Percentiles rank a stretch among this genome's conserved stretches.
phyloP scores from a whole-genome alignment of 2,888 invertebrate species.

The Muscina levida region DNA sequence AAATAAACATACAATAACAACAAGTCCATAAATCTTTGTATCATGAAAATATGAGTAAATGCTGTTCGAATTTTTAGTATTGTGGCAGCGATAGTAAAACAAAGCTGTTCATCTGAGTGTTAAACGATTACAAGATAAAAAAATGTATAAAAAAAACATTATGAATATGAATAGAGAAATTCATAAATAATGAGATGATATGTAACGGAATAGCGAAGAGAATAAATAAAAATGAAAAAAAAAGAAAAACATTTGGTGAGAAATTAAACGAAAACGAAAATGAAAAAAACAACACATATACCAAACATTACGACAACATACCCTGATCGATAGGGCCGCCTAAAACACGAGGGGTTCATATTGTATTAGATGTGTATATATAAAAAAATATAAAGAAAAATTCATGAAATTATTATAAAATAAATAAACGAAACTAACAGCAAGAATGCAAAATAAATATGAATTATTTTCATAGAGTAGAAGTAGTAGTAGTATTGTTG shows the following conservation, averaged over 20 bases:
- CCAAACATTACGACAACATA: constrained; percentile 71
- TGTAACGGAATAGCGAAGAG: neutral
- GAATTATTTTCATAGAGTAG: neutral
- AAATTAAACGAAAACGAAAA: too few relatives aligned
- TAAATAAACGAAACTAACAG: constrained; percentile 50
- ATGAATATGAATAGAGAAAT: neutral
- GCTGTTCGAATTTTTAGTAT: constrained; percentile 10
- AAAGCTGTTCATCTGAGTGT: constrained; percentile 9
- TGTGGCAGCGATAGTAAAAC: neutral
- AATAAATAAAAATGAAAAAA: constrained; percentile 10
- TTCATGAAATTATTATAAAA: constrained; percentile 56
- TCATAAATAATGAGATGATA: neutral
- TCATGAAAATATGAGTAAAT: constrained; percentile 2
- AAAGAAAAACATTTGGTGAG: constrained; percentile 35
- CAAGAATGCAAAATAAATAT: constrained; percentile 42
- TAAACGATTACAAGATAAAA: too few relatives aligned
- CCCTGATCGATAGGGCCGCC: constrained; percentile 82
- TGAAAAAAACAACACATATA: constrained; percentile 58
- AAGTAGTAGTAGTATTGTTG: constrained; percentile 15
- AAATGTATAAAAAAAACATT: too few relatives aligned
- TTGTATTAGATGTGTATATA: constrained; percentile 60
- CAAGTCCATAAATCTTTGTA: constrained; percentile 9
- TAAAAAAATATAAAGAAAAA: constrained; percentile 63
- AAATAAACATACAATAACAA: constrained; percentile 34
- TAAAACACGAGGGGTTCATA: constrained; percentile 53